These are phyloP conservation scores for Phocides pigmalion DNA, from an alignment of 1,140 invertebrate genomes.

Conservation along the genomic window DNA sequence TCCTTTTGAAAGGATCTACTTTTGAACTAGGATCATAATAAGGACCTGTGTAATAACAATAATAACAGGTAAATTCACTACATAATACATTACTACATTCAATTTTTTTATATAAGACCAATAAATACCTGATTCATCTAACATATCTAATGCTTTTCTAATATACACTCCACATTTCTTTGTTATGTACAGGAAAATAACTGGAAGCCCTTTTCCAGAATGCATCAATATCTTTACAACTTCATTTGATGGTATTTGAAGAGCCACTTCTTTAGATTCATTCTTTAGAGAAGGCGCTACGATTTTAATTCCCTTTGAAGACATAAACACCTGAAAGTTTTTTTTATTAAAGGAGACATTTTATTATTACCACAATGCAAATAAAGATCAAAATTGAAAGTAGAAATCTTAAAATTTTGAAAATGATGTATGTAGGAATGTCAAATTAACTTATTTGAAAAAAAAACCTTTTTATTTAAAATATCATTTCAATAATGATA, in stretches of 20 bases:
- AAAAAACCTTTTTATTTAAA: too few species aligned
- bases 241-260: constrained; percentile 86
- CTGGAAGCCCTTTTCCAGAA: constrained; percentile 89
- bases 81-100: constrained; percentile 14
- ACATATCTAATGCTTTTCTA: constrained; percentile 88
- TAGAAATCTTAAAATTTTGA: too few species aligned
- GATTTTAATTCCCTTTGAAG: constrained; percentile 87
- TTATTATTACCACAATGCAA: too few species aligned
- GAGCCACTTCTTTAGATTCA: constrained; percentile 83
- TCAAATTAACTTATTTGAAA: too few species aligned
- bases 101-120: constrained; percentile 7
- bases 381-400: too few species aligned
- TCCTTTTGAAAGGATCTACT: constrained; percentile 88
- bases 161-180: constrained; percentile 87
- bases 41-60: constrained; percentile 54
- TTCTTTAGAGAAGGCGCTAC: constrained; percentile 87
- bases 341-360: too few species aligned
- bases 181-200: constrained; percentile 91
- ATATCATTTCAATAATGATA: too few species aligned
- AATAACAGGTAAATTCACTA: too few species aligned
- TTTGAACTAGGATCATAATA: constrained; percentile 85
- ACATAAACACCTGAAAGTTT: constrained; percentile 85
- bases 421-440: too few species aligned
- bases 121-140: constrained; percentile 86
- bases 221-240: constrained; percentile 90